phyloP scores from a whole-genome alignment of 2,113 vertebrate genomes.

The Hypanus sabinus region DNA sequence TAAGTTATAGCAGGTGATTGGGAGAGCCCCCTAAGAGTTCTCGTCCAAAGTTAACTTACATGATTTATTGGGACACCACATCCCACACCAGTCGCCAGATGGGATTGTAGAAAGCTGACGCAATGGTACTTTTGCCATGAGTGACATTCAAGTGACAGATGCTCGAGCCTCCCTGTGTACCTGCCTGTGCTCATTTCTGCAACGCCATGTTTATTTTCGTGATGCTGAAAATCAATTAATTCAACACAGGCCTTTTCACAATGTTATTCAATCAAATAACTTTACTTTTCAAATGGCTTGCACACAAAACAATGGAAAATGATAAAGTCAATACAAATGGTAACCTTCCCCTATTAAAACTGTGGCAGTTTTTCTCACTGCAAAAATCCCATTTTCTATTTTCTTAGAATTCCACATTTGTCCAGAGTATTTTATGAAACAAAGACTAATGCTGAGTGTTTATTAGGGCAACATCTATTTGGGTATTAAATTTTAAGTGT shows the following conservation, averaged over 20 bases:
- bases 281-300: background rate
- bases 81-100: background rate
- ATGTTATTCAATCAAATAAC: background rate
- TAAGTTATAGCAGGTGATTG: background rate
- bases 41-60: background rate
- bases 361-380: background rate
- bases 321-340: background rate
- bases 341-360: background rate
- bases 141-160: background rate
- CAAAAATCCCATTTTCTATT: background rate
- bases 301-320: background rate
- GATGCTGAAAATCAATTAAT: constrained; percentile 17
- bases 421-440: constrained; percentile 41
- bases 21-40: background rate
- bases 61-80: constrained; percentile 1
- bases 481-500: constrained; percentile 44
- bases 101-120: background rate
- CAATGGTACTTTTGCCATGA: background rate
- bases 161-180: background rate
- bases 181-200: background rate
- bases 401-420: background rate
- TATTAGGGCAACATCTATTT: constrained; percentile 49
- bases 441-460: constrained; percentile 47
- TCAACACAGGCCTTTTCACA: background rate
- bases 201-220: background rate